Percentiles rank a stretch among this genome's conserved stretches.
phyloP scores from a whole-genome alignment of 1,140 invertebrate species.

The Nephotettix cincticeps region DNA sequence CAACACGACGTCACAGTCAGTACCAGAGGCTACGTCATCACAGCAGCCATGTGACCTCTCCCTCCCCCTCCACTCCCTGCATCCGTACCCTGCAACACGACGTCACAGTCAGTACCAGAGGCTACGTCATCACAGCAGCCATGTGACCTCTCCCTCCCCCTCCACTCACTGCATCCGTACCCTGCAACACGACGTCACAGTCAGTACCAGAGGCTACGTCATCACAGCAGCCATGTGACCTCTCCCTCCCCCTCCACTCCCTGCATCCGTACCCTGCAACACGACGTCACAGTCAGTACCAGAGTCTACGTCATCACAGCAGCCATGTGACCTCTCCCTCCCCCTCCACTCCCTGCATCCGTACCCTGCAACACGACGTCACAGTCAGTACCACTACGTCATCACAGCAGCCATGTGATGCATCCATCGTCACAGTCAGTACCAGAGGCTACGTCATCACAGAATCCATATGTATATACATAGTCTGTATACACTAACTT shows the following conservation, averaged over 20 bases:
- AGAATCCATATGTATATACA: no score
- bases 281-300: not conserved
- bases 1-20: not conserved
- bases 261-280: not conserved
- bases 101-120: not conserved
- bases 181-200: not conserved
- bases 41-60: no score
- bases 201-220: no score
- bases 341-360: not conserved
- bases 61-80: not conserved
- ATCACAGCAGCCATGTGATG: not conserved
- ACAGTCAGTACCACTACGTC: not conserved
- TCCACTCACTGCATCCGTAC: not conserved
- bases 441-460: no score
- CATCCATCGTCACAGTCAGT: no score
- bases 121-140: conserved; percentile 1
- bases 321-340: not conserved
- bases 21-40: no score
- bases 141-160: not conserved
- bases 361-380: not conserved
- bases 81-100: not conserved
- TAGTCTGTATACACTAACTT: no score
- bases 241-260: not conserved
- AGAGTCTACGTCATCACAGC: no score
- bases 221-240: not conserved